phyloP scores from a whole-genome alignment of 2,797 vertebrate genomes.

The Neoniphon sammara region DNA sequence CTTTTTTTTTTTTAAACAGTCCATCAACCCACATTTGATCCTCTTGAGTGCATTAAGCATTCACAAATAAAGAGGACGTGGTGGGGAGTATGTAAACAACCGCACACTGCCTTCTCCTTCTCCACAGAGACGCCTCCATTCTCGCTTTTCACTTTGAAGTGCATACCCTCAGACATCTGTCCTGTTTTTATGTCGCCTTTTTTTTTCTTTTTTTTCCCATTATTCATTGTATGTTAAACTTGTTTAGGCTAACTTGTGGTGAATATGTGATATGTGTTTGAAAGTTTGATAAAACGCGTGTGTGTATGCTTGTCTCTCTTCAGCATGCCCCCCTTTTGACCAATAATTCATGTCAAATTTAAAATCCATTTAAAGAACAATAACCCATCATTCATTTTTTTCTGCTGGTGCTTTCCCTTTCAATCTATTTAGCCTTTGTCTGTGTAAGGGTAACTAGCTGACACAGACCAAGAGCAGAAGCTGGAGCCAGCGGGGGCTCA shows the following conservation, averaged over 20 bases:
- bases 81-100: conserved; percentile 54
- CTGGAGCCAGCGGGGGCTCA: conserved; percentile 24
- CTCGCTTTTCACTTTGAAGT: conserved; percentile 54
- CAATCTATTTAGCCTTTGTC: not conserved
- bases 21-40: conserved; percentile 64
- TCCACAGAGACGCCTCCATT: conserved; percentile 47
- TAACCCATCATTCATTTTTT: conserved; percentile 4
- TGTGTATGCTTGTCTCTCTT: not conserved
- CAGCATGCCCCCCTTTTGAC: not conserved
- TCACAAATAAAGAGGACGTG: conserved; percentile 57
- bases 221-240: conserved; percentile 53
- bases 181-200: conserved; percentile 46
- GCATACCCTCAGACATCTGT: conserved; percentile 45
- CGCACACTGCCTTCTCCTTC: conserved; percentile 33
- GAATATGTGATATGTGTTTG: conserved; percentile 30
- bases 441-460: conserved; percentile 3
- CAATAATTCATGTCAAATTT: not conserved
- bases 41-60: conserved; percentile 63
- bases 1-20: conserved; percentile 54
- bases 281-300: conserved; percentile 42
- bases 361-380: not conserved
- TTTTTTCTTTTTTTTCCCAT: no score
- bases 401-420: no score
- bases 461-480: conserved; percentile 43
- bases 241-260: conserved; percentile 38